These are phyloP conservation scores for Hypercompe scribonia DNA, from an alignment of 2,888 invertebrate genomes.

Conservation along the genomic window DNA sequence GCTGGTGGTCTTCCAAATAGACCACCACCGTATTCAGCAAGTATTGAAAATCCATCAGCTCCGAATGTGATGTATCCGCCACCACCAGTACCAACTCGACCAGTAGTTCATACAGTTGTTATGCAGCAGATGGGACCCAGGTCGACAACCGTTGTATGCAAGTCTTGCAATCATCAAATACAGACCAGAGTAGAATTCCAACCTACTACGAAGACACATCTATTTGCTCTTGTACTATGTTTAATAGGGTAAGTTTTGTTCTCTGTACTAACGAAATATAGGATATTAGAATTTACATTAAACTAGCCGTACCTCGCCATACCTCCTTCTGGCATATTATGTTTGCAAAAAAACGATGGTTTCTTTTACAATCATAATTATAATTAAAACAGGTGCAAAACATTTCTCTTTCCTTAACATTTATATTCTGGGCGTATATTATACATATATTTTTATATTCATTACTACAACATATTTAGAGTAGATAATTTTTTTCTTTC, in stretches of 20 bases:
- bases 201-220: slow-evolving; percentile 82
- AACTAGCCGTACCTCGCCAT: too few relatives aligned
- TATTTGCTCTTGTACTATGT: slow-evolving; percentile 83
- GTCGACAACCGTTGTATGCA: slow-evolving; percentile 68
- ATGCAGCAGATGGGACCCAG: slow-evolving; percentile 59
- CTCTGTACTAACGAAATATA: neutral
- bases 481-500: too few relatives aligned
- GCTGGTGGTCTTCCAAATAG: neutral
- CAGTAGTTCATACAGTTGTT: slow-evolving; percentile 34
- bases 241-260: slow-evolving; percentile 65
- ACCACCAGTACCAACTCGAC: neutral
- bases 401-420: too few relatives aligned
- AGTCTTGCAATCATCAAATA: slow-evolving; percentile 76
- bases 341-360: too few relatives aligned
- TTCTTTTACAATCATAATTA: too few relatives aligned
- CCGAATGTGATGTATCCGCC: slow-evolving; percentile 22
- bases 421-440: neutral
- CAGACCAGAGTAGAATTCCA: slow-evolving; percentile 74
- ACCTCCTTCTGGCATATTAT: too few relatives aligned
- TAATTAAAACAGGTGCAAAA: too few relatives aligned
- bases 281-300: neutral
- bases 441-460: neutral
- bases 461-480: neutral
- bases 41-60: neutral
- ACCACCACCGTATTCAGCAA: slow-evolving; percentile 18